Evolutionary conservation across 2,113 vertebrate species (phyloP).

Genomic region (Rana temporaria): DNA sequence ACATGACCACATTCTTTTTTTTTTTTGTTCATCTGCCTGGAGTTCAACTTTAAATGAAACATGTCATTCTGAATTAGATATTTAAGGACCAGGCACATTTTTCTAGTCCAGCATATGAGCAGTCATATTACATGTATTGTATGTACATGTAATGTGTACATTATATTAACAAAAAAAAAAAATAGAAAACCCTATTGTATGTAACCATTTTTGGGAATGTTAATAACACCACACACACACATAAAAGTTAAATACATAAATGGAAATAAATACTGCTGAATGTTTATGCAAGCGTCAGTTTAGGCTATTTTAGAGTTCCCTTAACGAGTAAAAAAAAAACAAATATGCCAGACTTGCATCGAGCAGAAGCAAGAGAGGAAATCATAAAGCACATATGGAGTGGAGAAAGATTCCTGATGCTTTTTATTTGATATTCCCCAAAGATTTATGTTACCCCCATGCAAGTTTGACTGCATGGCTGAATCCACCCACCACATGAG

Average conservation of each 20-base stretch:
- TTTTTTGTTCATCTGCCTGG: too few species aligned
- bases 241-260: background rate
- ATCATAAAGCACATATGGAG: background rate
- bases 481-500: conserved; percentile 57
- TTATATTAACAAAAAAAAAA: too few species aligned
- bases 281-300: background rate
- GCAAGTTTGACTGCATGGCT: conserved; percentile 47
- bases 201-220: too few species aligned
- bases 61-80: too few species aligned
- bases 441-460: conserved; percentile 26
- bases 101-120: too few species aligned
- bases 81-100: too few species aligned
- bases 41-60: too few species aligned
- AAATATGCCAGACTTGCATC: conserved; percentile 29
- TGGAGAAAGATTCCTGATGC: background rate
- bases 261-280: background rate
- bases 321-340: conserved; percentile 2
- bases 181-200: too few species aligned
- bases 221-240: too few species aligned
- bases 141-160: too few species aligned
- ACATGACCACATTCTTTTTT: too few species aligned
- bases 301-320: background rate
- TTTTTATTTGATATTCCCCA: background rate
- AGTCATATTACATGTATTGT: too few species aligned
- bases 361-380: background rate